Conservation (phyloP, 2,888 invertebrate genomes). For the Syrista parreyssii region DNA sequence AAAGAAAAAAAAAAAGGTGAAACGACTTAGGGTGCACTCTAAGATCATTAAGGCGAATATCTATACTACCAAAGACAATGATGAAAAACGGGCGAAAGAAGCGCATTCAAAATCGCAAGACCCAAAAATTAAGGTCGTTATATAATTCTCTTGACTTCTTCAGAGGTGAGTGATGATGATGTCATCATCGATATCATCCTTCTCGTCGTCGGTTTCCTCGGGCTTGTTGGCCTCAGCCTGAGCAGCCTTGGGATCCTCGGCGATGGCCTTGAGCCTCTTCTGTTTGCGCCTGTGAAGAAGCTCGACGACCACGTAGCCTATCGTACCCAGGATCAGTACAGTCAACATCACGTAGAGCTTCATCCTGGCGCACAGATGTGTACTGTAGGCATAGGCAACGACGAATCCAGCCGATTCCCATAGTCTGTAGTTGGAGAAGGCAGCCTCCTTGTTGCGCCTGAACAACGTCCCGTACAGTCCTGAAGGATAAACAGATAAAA, state of each 20-base stretch:
- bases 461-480: constrained; percentile 88
- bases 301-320: constrained; percentile 85
- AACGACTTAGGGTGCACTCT: constrained; percentile 10
- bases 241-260: constrained; percentile 76
- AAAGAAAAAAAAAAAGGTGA: constrained; percentile 3
- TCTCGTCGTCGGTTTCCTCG: constrained; percentile 87
- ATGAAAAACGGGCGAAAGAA: constrained; percentile 11
- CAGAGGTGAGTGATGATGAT: constrained; percentile 88
- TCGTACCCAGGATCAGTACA: constrained; percentile 79
- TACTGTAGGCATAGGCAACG: constrained; percentile 89
- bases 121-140: not conserved
- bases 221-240: constrained; percentile 71
- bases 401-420: constrained; percentile 94
- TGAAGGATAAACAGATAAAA: constrained; percentile 60
- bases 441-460: constrained; percentile 90
- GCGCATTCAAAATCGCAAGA: constrained; percentile 4
- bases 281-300: constrained; percentile 86
- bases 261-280: constrained; percentile 77
- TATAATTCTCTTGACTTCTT: constrained; percentile 24
- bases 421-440: constrained; percentile 89
- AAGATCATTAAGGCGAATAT: constrained; percentile 12
- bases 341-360: constrained; percentile 87
- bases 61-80: constrained; percentile 7
- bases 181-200: constrained; percentile 89
- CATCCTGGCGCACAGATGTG: constrained; percentile 85